Percentiles rank a stretch among this genome's conserved stretches.
These are phyloP conservation scores for Takifugu ocellatus DNA, from an alignment of 2,797 vertebrate genomes.

Conservation along the genomic window DNA sequence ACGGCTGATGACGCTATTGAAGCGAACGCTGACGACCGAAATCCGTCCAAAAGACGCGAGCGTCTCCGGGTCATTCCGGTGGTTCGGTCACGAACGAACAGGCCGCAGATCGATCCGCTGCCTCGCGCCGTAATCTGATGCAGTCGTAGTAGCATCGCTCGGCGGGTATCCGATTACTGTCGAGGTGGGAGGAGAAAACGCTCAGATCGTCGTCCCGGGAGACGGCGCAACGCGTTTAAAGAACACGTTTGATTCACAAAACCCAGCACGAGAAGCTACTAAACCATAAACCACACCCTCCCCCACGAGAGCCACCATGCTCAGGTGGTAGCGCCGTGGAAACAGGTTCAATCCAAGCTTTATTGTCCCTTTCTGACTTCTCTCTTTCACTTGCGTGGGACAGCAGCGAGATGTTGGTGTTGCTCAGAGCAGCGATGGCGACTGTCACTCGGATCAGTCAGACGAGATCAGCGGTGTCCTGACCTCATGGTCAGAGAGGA, in stretches of 20 bases:
- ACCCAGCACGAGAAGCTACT: no score
- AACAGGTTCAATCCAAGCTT: no score
- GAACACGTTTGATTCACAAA: no score
- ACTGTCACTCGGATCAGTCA: conserved; percentile 49
- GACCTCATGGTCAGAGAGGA: conserved; percentile 46
- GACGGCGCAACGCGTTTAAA: neutral
- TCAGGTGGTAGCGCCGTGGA: no score
- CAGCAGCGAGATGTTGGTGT: neutral
- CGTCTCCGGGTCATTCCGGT: no score
- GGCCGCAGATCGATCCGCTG: no score
- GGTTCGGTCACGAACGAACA: conserved; percentile 27
- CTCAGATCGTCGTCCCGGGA: conserved; percentile 13
- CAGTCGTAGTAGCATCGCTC: conserved; percentile 23
- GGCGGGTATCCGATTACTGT: conserved; percentile 50
- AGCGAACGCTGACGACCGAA: no score
- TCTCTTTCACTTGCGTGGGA: neutral
- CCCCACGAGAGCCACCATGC: no score
- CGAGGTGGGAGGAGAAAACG: conserved; percentile 12
- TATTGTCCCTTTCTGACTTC: neutral
- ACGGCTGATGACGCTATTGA: neutral
- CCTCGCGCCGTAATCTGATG: no score
- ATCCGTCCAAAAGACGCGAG: no score
- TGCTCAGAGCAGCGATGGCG: conserved; percentile 31
- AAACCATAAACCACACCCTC: no score
- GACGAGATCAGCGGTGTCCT: conserved; percentile 33